Base-by-base conservation (phyloP, 2,888 invertebrate genomes). In the Synergus itoensis region DNA sequence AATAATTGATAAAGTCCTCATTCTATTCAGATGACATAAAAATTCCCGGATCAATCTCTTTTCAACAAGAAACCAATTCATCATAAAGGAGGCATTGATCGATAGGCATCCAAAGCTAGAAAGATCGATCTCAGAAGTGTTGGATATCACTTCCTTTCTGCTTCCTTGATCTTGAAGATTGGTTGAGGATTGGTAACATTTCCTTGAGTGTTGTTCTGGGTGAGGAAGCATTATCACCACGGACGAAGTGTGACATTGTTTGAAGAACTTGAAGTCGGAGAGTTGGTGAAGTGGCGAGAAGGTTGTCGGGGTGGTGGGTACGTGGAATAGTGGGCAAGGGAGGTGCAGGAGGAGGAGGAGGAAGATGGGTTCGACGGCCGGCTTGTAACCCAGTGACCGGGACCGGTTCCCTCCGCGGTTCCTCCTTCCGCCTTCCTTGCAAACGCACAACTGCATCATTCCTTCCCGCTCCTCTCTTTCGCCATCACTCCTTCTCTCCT, bases 341-440 rank as follows among this genome's bases (percentile, higher is more conserved):
- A 84, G 84, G 81, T 75, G 79, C 81, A 84, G 86, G 81, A 84
- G 84, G 81, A 67, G 78, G 83, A 84, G 86, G 89, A 88, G 89
- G 88, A 89, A 89, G 89, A 81, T 89, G 92, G 89, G 92, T 91
- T 92, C 92, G 91, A 91, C 90, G 92, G 89, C 92, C 92, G 91
- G 91, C 92, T 91, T 91, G 92, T 92, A 91, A 91, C 92, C 92
- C 91, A 92, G 92, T 92, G 92, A 92, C 92, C 92, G 91, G 92
- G 92, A 92, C 92, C 92, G 92, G 92, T 92, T 92, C 91, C 91
- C 91, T 92, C 89, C 88, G 89, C 84, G 90, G 90, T 91, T 92
- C 91, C 91, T 91, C 90, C 92, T 92, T 92, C 92, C 92, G 92
- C 92, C 92, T 91, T 92, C 92, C 91, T 91, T 90, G 91, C 91